These are phyloP conservation scores for Amblyopsis rosae DNA, from an alignment of 2,113 vertebrate genomes.

Conservation along the genomic window DNA sequence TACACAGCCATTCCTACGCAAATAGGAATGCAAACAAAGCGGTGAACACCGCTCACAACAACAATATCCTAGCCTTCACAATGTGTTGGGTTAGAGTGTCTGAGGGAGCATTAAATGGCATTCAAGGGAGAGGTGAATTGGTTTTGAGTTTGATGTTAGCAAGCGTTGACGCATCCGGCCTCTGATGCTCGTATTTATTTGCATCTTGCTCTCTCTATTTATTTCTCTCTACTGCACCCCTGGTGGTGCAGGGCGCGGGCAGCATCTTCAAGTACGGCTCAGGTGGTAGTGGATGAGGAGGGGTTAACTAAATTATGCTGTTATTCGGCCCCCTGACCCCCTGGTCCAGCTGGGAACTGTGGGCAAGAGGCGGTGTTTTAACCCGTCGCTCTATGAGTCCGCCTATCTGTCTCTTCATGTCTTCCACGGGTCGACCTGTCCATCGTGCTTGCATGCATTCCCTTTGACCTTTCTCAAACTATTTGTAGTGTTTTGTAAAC, in stretches of 20 bases:
- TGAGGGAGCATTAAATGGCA: no score
- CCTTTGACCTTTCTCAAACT: neutral
- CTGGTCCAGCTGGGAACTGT: slow-evolving; percentile 54
- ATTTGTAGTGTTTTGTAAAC: neutral
- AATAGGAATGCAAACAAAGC: no score
- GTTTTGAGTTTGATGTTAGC: no score
- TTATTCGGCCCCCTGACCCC: slow-evolving; percentile 39
- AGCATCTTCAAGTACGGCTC: slow-evolving; percentile 31
- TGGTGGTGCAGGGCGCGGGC: slow-evolving; percentile 5
- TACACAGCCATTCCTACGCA: no score
- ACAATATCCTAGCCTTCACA: no score
- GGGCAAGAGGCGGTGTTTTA: slow-evolving; percentile 42
- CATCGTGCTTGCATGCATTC: neutral
- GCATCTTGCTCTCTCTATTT: neutral
- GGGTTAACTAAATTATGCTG: slow-evolving; percentile 51
- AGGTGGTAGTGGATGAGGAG: neutral
- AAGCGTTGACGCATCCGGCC: no score
- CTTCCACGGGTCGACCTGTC: neutral
- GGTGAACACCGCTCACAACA: no score
- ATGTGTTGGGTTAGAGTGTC: no score
- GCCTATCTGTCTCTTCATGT: slow-evolving; percentile 1
- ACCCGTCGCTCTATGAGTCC: slow-evolving; percentile 8
- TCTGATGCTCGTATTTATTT: neutral
- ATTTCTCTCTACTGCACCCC: slow-evolving; percentile 2
- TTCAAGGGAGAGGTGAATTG: no score